Percentiles rank a stretch among this genome's conserved stretches.
Evolutionary conservation across 2,888 invertebrate species (phyloP).

Genomic region (Camptogramma bilineatum): DNA sequence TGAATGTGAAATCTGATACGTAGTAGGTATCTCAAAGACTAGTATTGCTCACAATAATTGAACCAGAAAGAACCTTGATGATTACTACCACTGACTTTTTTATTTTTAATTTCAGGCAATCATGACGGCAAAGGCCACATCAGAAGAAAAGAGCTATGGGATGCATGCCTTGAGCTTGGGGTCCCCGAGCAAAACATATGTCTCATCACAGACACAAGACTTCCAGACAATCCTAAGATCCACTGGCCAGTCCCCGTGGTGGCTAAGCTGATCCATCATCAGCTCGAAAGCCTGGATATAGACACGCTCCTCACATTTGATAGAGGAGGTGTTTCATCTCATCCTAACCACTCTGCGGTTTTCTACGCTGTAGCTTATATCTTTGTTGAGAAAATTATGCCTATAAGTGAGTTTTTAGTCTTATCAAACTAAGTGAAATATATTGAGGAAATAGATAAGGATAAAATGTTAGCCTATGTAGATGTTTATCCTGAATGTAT

Average conservation of each 20-base stretch:
- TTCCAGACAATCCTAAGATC: conserved; percentile 91
- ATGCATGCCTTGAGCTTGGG: conserved; percentile 92
- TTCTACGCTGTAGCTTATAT: conserved; percentile 93
- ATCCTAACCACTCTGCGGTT: conserved; percentile 95
- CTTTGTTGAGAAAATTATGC: conserved; percentile 90
- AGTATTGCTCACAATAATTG: too few relatives aligned
- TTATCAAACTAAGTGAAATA: conserved; percentile 5
- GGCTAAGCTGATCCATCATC: conserved; percentile 77
- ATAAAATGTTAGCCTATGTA: neutral
- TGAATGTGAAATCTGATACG: too few relatives aligned
- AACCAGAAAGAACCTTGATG: neutral
- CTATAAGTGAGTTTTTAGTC: conserved; percentile 86
- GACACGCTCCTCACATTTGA: conserved; percentile 97
- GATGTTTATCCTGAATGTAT: too few relatives aligned
- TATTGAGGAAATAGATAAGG: neutral
- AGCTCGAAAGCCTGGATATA: conserved; percentile 90
- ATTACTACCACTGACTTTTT: too few relatives aligned
- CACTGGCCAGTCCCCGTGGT: conserved; percentile 88
- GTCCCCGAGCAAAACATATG: conserved; percentile 91
- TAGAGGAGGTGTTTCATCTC: conserved; percentile 95
- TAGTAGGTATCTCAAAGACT: too few relatives aligned
- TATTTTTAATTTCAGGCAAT: conserved; percentile 82
- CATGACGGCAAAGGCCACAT: conserved; percentile 86
- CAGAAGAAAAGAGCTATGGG: conserved; percentile 92
- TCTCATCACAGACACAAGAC: conserved; percentile 88